Conservation (phyloP, 1,140 invertebrate species). For the Steinernema feltiae region DNA sequence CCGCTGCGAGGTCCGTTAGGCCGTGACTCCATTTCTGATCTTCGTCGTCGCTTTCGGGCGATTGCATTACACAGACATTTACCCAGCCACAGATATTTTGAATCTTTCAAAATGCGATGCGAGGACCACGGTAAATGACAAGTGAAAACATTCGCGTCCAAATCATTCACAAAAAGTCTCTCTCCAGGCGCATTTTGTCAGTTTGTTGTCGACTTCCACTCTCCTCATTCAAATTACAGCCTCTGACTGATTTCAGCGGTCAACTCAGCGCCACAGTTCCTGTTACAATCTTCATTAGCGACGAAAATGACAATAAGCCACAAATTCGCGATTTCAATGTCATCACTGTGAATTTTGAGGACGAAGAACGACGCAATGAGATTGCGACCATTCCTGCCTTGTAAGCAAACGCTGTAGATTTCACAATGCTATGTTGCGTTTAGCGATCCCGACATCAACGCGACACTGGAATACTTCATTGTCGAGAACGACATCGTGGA, state of each 20-base stretch:
- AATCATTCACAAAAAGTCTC: neutral
- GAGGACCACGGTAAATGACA: too few species aligned
- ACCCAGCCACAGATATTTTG: too few species aligned
- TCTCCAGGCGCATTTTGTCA: neutral
- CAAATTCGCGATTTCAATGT: conserved; percentile 50
- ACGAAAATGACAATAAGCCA: conserved; percentile 54
- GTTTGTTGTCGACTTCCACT: neutral
- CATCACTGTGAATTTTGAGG: conserved; percentile 44
- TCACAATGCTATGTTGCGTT: conserved; percentile 19
- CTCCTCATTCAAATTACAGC: neutral
- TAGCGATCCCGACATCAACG: conserved; percentile 56
- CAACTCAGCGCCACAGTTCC: conserved; percentile 53
- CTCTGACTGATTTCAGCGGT: conserved; percentile 37
- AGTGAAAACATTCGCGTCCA: neutral
- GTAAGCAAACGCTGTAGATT: conserved; percentile 31
- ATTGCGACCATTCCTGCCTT: conserved; percentile 53
- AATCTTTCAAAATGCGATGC: too few species aligned
- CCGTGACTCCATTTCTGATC: too few species aligned
- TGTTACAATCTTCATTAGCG: conserved; percentile 47
- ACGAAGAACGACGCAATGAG: conserved; percentile 21
- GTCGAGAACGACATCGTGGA: conserved; percentile 48
- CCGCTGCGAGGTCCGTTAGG: too few species aligned
- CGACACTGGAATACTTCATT: conserved; percentile 52
- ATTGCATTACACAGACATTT: too few species aligned
- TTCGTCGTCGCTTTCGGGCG: too few species aligned